Evolutionary conservation across 2,888 invertebrate species (phyloP).

Genomic region (Lasioglossum oenotherae): DNA sequence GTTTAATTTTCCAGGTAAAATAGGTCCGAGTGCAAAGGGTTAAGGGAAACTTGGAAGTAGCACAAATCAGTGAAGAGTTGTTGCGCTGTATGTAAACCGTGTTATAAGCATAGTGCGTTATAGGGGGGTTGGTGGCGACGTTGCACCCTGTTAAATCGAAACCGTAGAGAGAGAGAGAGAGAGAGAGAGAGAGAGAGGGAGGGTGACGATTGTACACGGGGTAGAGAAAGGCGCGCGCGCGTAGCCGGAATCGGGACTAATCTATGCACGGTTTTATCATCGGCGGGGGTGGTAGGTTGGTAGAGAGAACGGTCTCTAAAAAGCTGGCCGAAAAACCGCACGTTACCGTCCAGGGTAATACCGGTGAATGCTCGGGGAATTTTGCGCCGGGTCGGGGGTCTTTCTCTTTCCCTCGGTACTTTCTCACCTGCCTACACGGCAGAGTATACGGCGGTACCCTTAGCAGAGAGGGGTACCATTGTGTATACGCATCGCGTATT

Average conservation of each 20-base stretch:
- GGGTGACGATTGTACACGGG: slow-evolving; percentile 45
- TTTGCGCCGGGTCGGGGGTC: slow-evolving; percentile 52
- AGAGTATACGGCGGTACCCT: slow-evolving; percentile 68
- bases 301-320: slow-evolving; percentile 55
- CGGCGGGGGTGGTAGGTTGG: background rate
- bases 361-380: slow-evolving; percentile 66
- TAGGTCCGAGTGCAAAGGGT: too few species aligned
- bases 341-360: slow-evolving; percentile 64
- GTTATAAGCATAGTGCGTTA: background rate
- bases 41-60: background rate
- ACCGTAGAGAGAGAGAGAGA: background rate
- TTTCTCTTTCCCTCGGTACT: slow-evolving; percentile 58
- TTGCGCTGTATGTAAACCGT: background rate
- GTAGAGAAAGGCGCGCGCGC: slow-evolving; percentile 30
- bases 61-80: background rate
- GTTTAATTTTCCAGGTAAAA: too few species aligned
- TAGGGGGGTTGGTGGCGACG: background rate
- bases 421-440: slow-evolving; percentile 74
- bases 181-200: background rate
- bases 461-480: slow-evolving; percentile 67
- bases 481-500: slow-evolving; percentile 78
- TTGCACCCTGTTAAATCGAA: background rate
- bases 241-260: slow-evolving; percentile 56
- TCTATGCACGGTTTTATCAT: slow-evolving; percentile 55
- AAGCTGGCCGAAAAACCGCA: slow-evolving; percentile 67